Evolutionary conservation across 1,140 invertebrate species (phyloP), one percentile per base, ranked within the genome.

Genomic region (Semibalanus balanoides): DNA sequence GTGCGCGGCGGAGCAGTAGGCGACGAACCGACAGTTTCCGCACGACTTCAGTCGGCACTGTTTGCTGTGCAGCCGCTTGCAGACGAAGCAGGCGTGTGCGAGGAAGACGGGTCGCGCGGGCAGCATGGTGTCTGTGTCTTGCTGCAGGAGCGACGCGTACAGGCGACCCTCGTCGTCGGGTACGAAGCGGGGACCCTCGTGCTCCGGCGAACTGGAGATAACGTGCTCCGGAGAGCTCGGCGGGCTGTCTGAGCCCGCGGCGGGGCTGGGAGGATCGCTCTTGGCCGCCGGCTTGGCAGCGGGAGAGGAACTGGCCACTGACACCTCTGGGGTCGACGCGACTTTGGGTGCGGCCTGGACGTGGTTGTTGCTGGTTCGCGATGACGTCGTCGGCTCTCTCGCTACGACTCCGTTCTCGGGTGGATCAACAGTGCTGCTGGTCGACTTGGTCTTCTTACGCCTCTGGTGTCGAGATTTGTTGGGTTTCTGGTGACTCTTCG

Each of bases 1-100:
- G 76, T 84, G 83, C 14, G 83, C 82, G 74, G 81, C 79, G 28
- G 78, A 78, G 76, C 84, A 85, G 78, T 85, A 85, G 29, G 75
- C 79, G 0, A 81, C 79, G 30, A 78, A 75, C 30, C 81, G 80
- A 77, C 84, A 84, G 19, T 80, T 82, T 22, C 77, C 78, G 75
- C 84, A 85, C 14, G 35, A 64, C 51, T 64, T 64, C 51, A 64
- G 51, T 25, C 51, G 51, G 22, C 51, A 64, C 51, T 64, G 51
- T 25, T 64, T 64, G 22, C 51, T 25, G 51, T 64, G 51, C 11
- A 64, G 51, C 9, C 51, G 51, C 51, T 64, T 64, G 22, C 51
- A 64, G 51, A 64, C 51, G 51, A 64, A 64, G 51, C 51, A 64
- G 14, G 51, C 51, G 22, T 64, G 51, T 25, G 51, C 51, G 1